Percentiles rank a stretch among this genome's conserved stretches.
Conservation (phyloP, 2,797 vertebrate genomes). For the Ispidina picta region DNA sequence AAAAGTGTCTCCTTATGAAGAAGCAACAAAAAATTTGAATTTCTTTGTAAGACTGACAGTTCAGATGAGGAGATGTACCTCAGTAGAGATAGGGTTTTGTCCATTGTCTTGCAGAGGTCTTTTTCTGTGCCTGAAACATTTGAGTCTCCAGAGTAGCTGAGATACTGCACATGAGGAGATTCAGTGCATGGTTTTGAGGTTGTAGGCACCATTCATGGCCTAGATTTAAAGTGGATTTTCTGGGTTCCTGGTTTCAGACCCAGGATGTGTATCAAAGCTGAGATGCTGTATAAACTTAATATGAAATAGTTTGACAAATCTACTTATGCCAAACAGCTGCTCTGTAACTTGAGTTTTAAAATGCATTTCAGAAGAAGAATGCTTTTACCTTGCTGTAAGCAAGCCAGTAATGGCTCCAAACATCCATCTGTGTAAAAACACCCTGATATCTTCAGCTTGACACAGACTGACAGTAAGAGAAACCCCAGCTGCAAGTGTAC, state of each 20-base stretch:
- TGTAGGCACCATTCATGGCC: not conserved
- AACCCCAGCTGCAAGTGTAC: not conserved
- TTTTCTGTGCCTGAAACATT: not conserved
- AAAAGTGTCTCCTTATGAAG: not conserved
- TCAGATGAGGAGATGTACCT: not conserved
- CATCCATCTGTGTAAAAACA: not conserved
- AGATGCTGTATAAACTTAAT: not conserved
- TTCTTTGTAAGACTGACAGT: not conserved
- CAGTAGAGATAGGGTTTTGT: not conserved
- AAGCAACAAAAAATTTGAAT: not conserved
- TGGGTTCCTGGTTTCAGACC: not conserved
- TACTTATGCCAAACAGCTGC: not conserved
- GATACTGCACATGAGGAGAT: not conserved
- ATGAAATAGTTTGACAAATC: not conserved
- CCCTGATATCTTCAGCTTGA: not conserved
- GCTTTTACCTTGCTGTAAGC: not conserved
- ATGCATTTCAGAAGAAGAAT: not conserved
- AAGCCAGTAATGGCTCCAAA: not conserved
- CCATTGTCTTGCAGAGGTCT: not conserved
- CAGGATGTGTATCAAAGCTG: not conserved
- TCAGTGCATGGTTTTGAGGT: fast-evolving
- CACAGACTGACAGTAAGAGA: not conserved
- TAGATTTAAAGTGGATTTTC: not conserved
- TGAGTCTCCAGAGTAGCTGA: not conserved
- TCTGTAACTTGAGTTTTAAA: not conserved